Conservation (phyloP, 1,140 invertebrate species). For the Paraescarpia echinospica region DNA sequence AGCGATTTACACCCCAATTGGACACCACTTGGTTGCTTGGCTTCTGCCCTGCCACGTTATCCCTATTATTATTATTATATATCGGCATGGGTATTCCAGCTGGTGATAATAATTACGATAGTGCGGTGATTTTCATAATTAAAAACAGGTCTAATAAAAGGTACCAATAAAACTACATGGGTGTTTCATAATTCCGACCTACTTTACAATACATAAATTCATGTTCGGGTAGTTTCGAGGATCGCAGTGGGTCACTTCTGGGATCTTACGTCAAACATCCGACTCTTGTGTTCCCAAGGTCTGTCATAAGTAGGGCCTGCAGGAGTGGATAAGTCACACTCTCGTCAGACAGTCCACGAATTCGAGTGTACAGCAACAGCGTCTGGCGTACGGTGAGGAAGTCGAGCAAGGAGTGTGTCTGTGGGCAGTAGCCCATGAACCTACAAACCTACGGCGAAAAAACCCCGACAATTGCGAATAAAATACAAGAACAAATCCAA, state of each 20-base stretch:
- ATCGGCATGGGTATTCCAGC: no score
- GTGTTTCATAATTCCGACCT: no score
- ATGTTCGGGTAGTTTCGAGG: no score
- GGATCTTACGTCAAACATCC: not conserved
- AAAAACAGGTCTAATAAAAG: no score
- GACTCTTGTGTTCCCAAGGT: not conserved
- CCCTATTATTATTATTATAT: no score
- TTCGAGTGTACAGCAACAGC: not conserved
- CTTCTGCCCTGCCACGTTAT: no score
- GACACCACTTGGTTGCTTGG: no score
- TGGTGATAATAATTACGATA: no score
- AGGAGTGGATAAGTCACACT: not conserved
- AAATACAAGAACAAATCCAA: not conserved
- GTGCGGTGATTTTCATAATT: no score
- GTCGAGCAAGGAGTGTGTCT: not conserved
- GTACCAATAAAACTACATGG: no score
- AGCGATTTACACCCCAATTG: not conserved
- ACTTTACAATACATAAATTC: no score
- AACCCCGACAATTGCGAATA: not conserved
- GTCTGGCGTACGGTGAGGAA: not conserved
- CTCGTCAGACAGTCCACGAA: not conserved
- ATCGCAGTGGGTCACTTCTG: no score
- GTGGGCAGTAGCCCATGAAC: not conserved
- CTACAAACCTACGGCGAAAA: not conserved
- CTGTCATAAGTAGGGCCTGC: not conserved